Percentiles rank a stretch among this genome's conserved stretches.
Conservation (phyloP, 2,888 invertebrate species). For the Ischnura elegans region DNA sequence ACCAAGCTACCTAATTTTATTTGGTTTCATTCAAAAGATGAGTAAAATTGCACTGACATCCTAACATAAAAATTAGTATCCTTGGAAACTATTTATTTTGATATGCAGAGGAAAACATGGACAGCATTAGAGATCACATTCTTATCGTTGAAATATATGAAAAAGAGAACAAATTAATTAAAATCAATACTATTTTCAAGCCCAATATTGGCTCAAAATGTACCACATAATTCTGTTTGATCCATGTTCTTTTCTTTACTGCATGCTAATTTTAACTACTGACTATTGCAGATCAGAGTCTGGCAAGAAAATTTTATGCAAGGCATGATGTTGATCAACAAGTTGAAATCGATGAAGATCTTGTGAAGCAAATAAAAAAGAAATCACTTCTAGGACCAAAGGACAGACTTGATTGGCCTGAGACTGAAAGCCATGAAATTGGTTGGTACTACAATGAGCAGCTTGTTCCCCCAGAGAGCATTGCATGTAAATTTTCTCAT, state of each 20-base stretch:
- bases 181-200: constrained; percentile 6
- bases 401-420: constrained; percentile 5
- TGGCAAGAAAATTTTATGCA: constrained; percentile 24
- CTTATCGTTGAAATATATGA: neutral
- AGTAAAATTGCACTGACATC: no score
- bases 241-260: neutral
- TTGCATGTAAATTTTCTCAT: neutral
- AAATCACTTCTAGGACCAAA: constrained; percentile 47
- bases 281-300: neutral
- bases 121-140: constrained; percentile 23
- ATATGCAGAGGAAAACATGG: neutral
- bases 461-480: neutral
- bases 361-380: neutral
- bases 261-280: neutral
- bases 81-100: neutral
- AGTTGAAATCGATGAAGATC: constrained; percentile 39
- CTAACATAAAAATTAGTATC: neutral
- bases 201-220: neutral
- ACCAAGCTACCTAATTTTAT: no score
- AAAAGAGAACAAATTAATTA: constrained; percentile 22
- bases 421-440: constrained; percentile 41
- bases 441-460: constrained; percentile 24
- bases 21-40: no score
- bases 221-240: neutral
- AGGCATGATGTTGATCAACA: constrained; percentile 20